Evolutionary conservation across 1,140 invertebrate genomes (phyloP), one percentile per base, ranked within the genome.

Genomic region (Aphidius gifuensis): DNA sequence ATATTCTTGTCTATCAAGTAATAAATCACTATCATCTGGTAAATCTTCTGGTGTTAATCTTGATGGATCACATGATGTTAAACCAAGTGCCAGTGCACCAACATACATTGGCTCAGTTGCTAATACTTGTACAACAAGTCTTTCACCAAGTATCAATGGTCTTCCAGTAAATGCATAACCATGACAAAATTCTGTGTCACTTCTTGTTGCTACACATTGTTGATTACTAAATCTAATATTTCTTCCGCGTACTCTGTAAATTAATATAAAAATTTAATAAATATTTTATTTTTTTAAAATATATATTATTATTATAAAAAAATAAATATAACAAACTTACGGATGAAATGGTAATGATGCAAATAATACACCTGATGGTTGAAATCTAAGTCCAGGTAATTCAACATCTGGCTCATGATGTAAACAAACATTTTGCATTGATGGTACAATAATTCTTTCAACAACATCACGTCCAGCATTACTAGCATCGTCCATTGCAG

Each of bases 1-100:
- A 76, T 98, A 98, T 72, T 99, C 96, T 0, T 90, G 92, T n/a
- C 96, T 83, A 76, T 99, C 96, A 4, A 98, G 77, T 1, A 99
- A 81, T 38, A 92, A 85, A 70, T 98, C 94, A 0, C 93, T 90
- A 80, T 98, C 95, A 68, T 97, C 94, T 0, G 97, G 97, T 7
- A 98, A 80, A 68, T 94, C 92, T 9, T 83, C 82, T 0, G 85
- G 79, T 45, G 87, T 82, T 7, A 98, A 70, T 7, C 83, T 85
- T 0, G 86, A 82, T 1, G 96, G 96, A 76, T 98, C 92, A 78
- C 94, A 97, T 0, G 93, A 93, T 2, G 96, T 99, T 49, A 98
- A 80, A 1, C 96, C 96, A 39, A 98, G 86, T 0, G 94, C 92
- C 44, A 99, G 75, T 6, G 92, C 92, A 5, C 95, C 94, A 23